Evolutionary conservation across 2,113 vertebrate genomes (phyloP).

Genomic region (Rhombomys opimus): DNA sequence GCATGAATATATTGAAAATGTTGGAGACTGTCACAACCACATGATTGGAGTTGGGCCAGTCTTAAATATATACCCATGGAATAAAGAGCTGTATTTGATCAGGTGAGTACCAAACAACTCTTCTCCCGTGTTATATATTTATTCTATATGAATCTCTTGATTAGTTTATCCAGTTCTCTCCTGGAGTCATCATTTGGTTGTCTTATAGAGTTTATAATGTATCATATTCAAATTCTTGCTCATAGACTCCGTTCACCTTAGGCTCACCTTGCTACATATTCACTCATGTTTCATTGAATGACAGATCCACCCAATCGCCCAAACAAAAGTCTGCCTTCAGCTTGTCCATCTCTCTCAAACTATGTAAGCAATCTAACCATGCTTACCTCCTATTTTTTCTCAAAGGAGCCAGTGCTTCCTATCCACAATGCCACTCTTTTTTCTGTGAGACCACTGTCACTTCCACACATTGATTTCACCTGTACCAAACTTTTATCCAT

Average conservation of each 20-base stretch:
- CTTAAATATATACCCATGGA: conserved; percentile 95
- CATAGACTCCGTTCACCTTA: conserved; percentile 6
- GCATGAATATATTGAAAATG: conserved; percentile 93
- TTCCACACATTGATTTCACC: background rate
- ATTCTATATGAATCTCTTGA: background rate
- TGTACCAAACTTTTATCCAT: background rate
- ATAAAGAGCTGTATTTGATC: conserved; percentile 95
- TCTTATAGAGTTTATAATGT: background rate
- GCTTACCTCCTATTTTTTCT: background rate
- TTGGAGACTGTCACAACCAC: conserved; percentile 90
- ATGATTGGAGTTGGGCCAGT: conserved; percentile 93
- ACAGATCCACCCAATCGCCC: background rate
- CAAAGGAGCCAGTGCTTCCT: background rate
- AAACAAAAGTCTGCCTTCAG: background rate
- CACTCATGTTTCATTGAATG: background rate
- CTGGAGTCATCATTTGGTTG: background rate
- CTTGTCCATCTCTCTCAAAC: background rate
- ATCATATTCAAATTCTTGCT: conserved; percentile 15
- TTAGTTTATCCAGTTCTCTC: background rate
- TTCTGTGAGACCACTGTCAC: background rate
- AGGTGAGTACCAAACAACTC: conserved; percentile 85
- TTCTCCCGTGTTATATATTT: background rate
- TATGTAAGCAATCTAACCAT: background rate
- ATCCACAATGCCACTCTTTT: background rate
- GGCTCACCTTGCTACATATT: background rate